Conservation (phyloP, 1,140 invertebrate species). For the Episyrphus balteatus region DNA sequence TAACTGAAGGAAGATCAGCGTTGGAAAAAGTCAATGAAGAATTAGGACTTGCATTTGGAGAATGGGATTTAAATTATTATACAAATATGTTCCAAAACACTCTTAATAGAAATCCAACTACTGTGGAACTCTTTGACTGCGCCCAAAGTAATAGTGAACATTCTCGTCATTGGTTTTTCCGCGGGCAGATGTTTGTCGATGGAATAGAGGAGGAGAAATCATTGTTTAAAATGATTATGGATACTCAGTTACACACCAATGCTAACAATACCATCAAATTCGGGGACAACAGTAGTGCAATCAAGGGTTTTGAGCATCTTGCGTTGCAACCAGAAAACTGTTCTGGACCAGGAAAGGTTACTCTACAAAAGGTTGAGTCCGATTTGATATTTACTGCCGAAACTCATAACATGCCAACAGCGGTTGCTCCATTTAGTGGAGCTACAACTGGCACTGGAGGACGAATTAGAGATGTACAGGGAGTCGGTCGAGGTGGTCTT, state of each 20-base stretch:
- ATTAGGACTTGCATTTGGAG: constrained; percentile 73
- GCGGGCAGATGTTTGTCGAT: constrained; percentile 79
- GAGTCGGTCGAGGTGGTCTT: constrained; percentile 80
- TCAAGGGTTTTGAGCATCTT: constrained; percentile 66
- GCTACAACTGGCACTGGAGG: constrained; percentile 96
- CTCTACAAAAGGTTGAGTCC: constrained; percentile 45
- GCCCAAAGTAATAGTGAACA: constrained; percentile 98
- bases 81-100: constrained; percentile 68
- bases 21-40: constrained; percentile 73
- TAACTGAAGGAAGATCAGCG: constrained; percentile 62
- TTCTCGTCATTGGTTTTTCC: constrained; percentile 88
- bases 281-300: constrained; percentile 94
- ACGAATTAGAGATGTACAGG: constrained; percentile 86
- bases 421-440: constrained; percentile 85
- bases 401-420: constrained; percentile 98
- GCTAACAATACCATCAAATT: constrained; percentile 96
- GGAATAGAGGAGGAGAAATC: constrained; percentile 65
- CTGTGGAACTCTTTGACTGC: constrained; percentile 94
- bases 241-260: constrained; percentile 78
- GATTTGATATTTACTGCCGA: constrained; percentile 98
- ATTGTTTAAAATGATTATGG: constrained; percentile 85
- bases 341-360: constrained; percentile 53
- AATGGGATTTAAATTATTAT: constrained; percentile 80
- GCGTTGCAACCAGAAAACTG: constrained; percentile 49
- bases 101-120: constrained; percentile 87